Conservation (phyloP, 2,888 invertebrate species). For the Lasioglossum lativentre region DNA sequence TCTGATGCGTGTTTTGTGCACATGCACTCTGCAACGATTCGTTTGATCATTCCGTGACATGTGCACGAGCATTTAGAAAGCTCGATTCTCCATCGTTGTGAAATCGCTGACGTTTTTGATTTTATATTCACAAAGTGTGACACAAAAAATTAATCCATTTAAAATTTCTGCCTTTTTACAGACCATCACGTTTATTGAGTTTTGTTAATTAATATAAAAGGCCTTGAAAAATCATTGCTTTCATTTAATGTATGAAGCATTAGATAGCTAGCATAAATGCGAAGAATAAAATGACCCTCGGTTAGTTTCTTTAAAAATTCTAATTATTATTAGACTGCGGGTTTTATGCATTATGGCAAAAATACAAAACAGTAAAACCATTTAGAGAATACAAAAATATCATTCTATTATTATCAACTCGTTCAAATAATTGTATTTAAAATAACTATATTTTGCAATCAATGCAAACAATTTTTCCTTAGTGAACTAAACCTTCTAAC, state of each 20-base stretch:
- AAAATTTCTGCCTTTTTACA: not conserved
- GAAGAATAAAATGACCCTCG: no score
- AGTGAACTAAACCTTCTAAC: no score
- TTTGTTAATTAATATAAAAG: not conserved
- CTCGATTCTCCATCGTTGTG: not conserved
- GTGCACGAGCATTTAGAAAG: conserved; percentile 23
- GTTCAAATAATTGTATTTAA: no score
- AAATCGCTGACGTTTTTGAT: not conserved
- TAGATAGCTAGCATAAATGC: not conserved
- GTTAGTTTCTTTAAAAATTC: no score
- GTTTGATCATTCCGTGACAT: conserved; percentile 24
- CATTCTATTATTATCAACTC: no score
- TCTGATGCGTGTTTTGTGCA: not conserved
- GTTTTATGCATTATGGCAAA: no score
- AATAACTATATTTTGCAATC: no score
- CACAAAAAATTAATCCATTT: not conserved
- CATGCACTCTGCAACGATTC: conserved; percentile 26
- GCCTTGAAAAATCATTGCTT: not conserved
- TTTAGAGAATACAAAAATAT: no score
- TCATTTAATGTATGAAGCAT: not conserved
- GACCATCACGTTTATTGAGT: not conserved
- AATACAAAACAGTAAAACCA: no score
- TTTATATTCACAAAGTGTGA: not conserved
- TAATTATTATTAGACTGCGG: no score
- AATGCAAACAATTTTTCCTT: no score